A percentile compares a stretch with the other conserved stretches of the same genome.
phyloP scores from a whole-genome alignment of 2,888 invertebrate species.

The Ceriagrion tenellum region DNA sequence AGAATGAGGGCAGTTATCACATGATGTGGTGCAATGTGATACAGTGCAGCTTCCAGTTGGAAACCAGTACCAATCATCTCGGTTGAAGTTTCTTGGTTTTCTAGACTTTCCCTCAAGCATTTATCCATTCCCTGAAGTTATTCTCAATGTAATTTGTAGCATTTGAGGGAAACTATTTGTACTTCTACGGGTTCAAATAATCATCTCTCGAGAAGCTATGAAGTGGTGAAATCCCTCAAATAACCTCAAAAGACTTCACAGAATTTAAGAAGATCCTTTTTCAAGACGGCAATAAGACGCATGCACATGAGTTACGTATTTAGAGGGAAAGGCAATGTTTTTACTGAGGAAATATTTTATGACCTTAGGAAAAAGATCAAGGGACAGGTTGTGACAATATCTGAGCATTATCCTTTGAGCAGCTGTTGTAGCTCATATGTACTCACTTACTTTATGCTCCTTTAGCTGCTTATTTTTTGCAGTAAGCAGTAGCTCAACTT shows the following conservation, averaged over 20 bases:
- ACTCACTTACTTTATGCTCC: neutral
- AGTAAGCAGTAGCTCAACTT: neutral
- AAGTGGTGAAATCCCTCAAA: neutral
- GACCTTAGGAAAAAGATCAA: neutral
- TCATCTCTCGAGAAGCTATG: slow-evolving; percentile 35
- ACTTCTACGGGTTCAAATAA: neutral
- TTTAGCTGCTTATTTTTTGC: neutral
- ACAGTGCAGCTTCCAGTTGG: neutral
- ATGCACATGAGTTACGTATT: neutral
- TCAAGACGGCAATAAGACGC: slow-evolving; percentile 55
- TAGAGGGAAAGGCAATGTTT: neutral
- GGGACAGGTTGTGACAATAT: neutral
- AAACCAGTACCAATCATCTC: neutral
- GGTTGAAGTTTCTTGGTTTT: slow-evolving; percentile 33
- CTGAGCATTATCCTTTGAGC: neutral
- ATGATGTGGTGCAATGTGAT: slow-evolving; percentile 33
- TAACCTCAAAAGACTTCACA: slow-evolving; percentile 26
- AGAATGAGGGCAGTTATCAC: neutral
- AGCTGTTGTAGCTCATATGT: neutral
- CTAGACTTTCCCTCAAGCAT: neutral
- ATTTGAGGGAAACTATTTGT: neutral
- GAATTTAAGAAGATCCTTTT: neutral
- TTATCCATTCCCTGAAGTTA: slow-evolving; percentile 54
- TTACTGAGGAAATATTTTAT: slow-evolving; percentile 35
- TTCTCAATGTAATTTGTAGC: slow-evolving; percentile 15